These are phyloP conservation scores for Maniola jurtina DNA, from an alignment of 1,140 invertebrate genomes.

Conservation along the genomic window DNA sequence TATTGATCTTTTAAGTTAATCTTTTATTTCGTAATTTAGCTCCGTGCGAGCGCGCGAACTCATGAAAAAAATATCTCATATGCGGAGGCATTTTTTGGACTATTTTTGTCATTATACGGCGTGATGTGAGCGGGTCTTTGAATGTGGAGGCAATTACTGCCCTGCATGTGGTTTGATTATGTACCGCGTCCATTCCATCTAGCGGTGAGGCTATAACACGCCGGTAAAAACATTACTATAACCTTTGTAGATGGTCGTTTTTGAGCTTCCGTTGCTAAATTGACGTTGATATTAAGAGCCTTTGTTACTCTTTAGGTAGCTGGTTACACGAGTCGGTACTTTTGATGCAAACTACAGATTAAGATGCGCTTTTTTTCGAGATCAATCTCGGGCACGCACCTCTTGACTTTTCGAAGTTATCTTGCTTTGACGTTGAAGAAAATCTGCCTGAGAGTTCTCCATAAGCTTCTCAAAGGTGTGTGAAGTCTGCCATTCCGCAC, in stretches of 20 bases:
- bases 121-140: slow-evolving; percentile 76
- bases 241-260: slow-evolving; percentile 64
- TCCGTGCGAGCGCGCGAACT: slow-evolving; percentile 73
- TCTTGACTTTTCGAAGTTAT: too few relatives aligned
- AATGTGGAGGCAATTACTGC: slow-evolving; percentile 77
- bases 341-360: slow-evolving; percentile 16
- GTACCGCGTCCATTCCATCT: slow-evolving; percentile 72
- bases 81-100: slow-evolving; percentile 75
- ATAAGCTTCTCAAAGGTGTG: too few relatives aligned
- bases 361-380: slow-evolving; percentile 2
- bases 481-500: too few relatives aligned
- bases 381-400: background rate
- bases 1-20: slow-evolving; percentile 80
- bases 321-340: slow-evolving; percentile 20
- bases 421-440: too few relatives aligned
- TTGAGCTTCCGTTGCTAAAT: slow-evolving; percentile 75
- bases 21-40: slow-evolving; percentile 79
- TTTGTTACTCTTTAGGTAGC: slow-evolving; percentile 61
- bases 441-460: too few relatives aligned
- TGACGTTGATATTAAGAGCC: slow-evolving; percentile 64
- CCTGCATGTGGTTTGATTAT: slow-evolving; percentile 78
- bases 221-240: slow-evolving; percentile 72
- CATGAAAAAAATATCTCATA: slow-evolving; percentile 76
- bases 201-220: slow-evolving; percentile 63
- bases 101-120: slow-evolving; percentile 79